Evolutionary conservation across 1,140 invertebrate genomes (phyloP).

Genomic region (Drosophila lacertosa): DNA sequence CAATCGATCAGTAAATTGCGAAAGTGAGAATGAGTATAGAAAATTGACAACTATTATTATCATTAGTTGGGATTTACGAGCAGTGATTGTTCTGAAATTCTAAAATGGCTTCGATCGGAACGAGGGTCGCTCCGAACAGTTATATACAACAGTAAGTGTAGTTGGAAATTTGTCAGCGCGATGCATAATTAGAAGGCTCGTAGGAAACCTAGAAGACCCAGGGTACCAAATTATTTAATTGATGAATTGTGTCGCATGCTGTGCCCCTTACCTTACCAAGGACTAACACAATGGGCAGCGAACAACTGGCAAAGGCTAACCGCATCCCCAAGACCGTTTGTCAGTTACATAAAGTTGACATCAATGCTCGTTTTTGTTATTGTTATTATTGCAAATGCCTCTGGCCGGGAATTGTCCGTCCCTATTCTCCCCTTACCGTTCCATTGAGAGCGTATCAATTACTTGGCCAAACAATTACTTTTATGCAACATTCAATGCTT

Average conservation of each 20-base stretch:
- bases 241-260: slow-evolving; percentile 79
- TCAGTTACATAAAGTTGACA: slow-evolving; percentile 76
- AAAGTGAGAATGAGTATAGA: slow-evolving; percentile 51
- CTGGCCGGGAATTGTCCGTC: slow-evolving; percentile 21
- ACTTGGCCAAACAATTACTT: slow-evolving; percentile 74
- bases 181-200: slow-evolving; percentile 67
- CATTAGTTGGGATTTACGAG: slow-evolving; percentile 73
- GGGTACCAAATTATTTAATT: slow-evolving; percentile 52
- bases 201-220: background rate
- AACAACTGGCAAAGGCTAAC: slow-evolving; percentile 24
- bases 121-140: slow-evolving; percentile 11
- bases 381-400: slow-evolving; percentile 24
- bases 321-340: slow-evolving; percentile 40
- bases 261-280: slow-evolving; percentile 51
- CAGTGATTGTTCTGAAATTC: slow-evolving; percentile 38
- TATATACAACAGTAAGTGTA: slow-evolving; percentile 2
- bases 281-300: slow-evolving; percentile 16
- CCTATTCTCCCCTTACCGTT: slow-evolving; percentile 7
- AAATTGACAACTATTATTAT: slow-evolving; percentile 78
- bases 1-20: slow-evolving; percentile 43
- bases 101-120: slow-evolving; percentile 2
- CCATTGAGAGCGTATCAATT: slow-evolving; percentile 78
- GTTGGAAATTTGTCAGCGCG: slow-evolving; percentile 65
- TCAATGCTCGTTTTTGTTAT: slow-evolving; percentile 70
- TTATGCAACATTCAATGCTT: slow-evolving; percentile 52